Base-by-base conservation (phyloP, 2,113 vertebrate genomes). In the Trogon melanurus region DNA sequence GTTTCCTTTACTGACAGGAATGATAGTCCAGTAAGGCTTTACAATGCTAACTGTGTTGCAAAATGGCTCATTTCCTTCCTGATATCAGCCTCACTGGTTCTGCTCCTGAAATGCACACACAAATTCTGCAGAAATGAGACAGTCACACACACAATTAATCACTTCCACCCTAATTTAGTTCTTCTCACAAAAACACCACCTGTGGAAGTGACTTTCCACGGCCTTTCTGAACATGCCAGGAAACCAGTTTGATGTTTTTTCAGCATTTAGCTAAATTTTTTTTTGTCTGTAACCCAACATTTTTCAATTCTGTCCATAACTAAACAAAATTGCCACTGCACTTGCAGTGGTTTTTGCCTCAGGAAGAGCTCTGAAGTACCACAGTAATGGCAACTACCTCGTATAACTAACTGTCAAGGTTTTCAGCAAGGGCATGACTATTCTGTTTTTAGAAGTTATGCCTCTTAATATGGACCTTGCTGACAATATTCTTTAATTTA, bases 11-110 rank as follows among this genome's bases (percentile, higher is more conserved):
- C 41, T 62, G 62, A 50, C 21, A 76, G 58, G 50, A 3, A 3
- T 13, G 16, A 47, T 61, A 79, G 72, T 76, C 21, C 45, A 70
- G 25, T 26, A 69, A 61, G 25, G 6, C 2, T 69, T 79, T 73
- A 48, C 16, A 67, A 92, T 30, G 23, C 3, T 32, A 69, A 53
- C 16, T 0, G 0, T 38, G 19, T 44, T 85, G 72, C 27, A 73
- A 44, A 56, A 19, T 29, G 25, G 3, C 4, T 87, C 0, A 0
- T 58, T 85, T 76, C 48, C 21, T 19, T 71, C 0, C 0, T 38
- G 12, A 1, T 27, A 36, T 17, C 34, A 66, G 9, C 16, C 34
- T 60, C 69, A 67, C 9, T 34, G 45, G 4, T 76, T 94, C 82
- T 50, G 17, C 16, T 91, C 29, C 65, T 73, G 36, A 89, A 87